Evolutionary conservation across 2,797 vertebrate genomes (phyloP), one percentile per base, ranked within the genome.

Genomic region (Chrosomus eos): DNA sequence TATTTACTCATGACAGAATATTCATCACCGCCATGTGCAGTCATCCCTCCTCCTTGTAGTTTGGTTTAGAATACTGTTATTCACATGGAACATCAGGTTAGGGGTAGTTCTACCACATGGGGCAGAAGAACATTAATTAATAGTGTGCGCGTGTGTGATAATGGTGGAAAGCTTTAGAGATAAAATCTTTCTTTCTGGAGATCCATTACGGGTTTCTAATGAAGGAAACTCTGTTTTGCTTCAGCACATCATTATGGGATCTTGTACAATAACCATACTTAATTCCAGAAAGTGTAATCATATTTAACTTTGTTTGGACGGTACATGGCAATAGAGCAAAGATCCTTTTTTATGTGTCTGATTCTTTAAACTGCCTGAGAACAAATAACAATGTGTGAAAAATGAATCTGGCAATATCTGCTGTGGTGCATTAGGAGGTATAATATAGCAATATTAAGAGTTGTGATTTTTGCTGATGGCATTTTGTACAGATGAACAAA

Each of bases 91-190:
- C 43, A 4, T 76, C 13, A 18, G 66, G 58, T 26, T 21, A 79
- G 26, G 8, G 33, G 14, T 4, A 11, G 31, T 53, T 43, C 26
- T 48, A 84, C 85, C 88, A 88, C 73, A 85, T 84, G 88, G 80
- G 88, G 88, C 88, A 89, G 88, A 68, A 88, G 70, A 75, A 76
- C 82, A 80, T 77, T 53, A 67, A 77, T 55, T 60, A 78, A 72
- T 38, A 26, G 43, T 67, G 67, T 43, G 45, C 58, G 40, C 36
- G 73, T 68, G 23, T 48, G 60, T 67, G 76, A 74, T 55, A 58
- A 31, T 73, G 60, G 76, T 45, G 7, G 53, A 21, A 45, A 83
- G 48, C 60, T 68, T 58, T 40, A 67, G 36, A 58, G 68, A 23
- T n/a, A 13, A 31, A 51, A 31, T 36, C 36, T 40, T 51, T 68